Evolutionary conservation across 1,140 invertebrate species (phyloP).

Genomic region (Tetramorium simillimum): DNA sequence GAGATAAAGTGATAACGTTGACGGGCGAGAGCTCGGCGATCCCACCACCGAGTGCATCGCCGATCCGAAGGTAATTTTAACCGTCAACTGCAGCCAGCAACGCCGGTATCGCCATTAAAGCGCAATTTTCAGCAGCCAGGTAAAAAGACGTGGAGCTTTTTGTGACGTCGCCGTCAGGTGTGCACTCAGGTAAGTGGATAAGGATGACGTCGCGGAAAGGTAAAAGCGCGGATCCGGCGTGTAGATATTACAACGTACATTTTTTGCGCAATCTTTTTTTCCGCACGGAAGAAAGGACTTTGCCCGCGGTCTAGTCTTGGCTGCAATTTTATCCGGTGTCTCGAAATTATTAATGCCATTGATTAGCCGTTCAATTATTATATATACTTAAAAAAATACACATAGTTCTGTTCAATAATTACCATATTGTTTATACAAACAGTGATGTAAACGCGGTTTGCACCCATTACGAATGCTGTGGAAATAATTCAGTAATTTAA

Average conservation of each 20-base stretch:
- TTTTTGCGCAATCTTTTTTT: constrained; percentile 51
- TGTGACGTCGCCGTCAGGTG: constrained; percentile 71
- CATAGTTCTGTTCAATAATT: constrained; percentile 6
- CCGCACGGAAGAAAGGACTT: not conserved
- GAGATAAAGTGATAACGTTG: constrained; percentile 61
- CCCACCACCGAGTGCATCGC: constrained; percentile 55
- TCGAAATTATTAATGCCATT: not conserved
- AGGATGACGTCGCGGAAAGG: constrained; percentile 61
- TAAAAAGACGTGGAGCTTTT: constrained; percentile 70
- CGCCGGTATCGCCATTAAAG: constrained; percentile 75
- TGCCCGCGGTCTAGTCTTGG: not conserved
- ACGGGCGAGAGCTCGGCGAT: constrained; percentile 46
- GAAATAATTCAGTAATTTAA: constrained; percentile 50
- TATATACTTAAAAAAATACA: not conserved
- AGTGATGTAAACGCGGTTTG: not conserved
- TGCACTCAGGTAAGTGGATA: constrained; percentile 72
- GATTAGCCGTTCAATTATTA: not conserved
- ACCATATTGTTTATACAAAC: constrained; percentile 21
- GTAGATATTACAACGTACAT: constrained; percentile 59
- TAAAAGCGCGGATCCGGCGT: constrained; percentile 32
- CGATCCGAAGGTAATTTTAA: constrained; percentile 72
- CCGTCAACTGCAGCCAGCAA: constrained; percentile 65
- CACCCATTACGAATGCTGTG: not conserved
- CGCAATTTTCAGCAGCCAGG: constrained; percentile 72
- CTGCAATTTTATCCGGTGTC: not conserved